Base-by-base conservation (phyloP, 2,888 invertebrate genomes). In the Molorchus minor region DNA sequence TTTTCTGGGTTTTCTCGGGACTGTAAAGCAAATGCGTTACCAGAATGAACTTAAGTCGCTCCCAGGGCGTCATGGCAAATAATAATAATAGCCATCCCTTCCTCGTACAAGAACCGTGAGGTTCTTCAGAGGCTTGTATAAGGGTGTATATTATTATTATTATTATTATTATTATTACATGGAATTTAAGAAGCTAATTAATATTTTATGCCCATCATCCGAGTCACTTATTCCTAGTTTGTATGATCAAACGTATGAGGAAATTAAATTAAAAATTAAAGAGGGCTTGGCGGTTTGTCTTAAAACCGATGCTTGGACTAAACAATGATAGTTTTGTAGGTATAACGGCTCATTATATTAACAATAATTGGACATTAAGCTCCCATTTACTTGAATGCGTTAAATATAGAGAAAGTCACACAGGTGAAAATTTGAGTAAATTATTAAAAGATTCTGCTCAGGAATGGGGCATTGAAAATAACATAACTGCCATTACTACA, bases 221-320 rank as follows among this genome's bases (percentile, higher is more conserved):
- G 59, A 69, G 41, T 62, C 56, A 51, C 54, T 66, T 41, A 60
- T 74, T 46, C 71, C 71, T 29, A 46, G 56, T 36, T 45, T 57
- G 41, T 64, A 63, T 53, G 58, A 61, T 47, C 55, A 51, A 55
- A 35, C 52, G 15, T 43, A 52, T 30, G 52, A 64, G 47, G 56
- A 54, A 29, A 44, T 63, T 57, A 29, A 55, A 69, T 56, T 4
- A 4, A 17, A 54, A 56, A 38, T 68, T 55, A 45, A 41, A 35
- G 40, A 17, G 10, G 64, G 62, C 43, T 40, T 41, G 30, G 60
- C 58, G 40, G 60, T 70, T 15, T 64, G 68, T 56, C 10, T 72
- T 17, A 71, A 71, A n/a, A 69, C 67, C 5, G 71, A 73, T 47
- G 58, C 65, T 33, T 70, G 71, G 71, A 70, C 70, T 20, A 15